Base-by-base conservation (phyloP, 23 tunicate species). In the Pegea sp. region DNA sequence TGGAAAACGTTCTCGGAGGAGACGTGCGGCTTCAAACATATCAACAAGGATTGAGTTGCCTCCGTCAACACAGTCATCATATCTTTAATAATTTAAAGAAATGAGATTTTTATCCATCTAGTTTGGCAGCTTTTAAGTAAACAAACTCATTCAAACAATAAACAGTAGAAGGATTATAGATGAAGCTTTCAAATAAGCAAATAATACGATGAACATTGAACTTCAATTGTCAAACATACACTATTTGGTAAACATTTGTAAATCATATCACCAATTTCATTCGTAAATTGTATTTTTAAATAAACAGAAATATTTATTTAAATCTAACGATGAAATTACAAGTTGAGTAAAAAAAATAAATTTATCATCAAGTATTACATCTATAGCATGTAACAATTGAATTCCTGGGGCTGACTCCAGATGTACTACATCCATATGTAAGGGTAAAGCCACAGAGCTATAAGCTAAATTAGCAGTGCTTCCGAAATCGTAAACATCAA, bases 321-420 rank as follows among this genome's bases (percentile, higher is more conserved):
- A n/a, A n/a, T n/a, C n/a, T n/a, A n/a, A n/a, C n/a, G n/a, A n/a
- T n/a, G n/a, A n/a, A n/a, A n/a, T n/a, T n/a, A n/a, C n/a, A n/a
- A n/a, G n/a, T n/a, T n/a, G n/a, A n/a, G n/a, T n/a, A n/a, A n/a
- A n/a, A n/a, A n/a, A n/a, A n/a, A n/a, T n/a, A n/a, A n/a, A n/a
- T n/a, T n/a, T n/a, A n/a, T n/a, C n/a, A n/a, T n/a, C n/a, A n/a
- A n/a, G n/a, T n/a, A n/a, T n/a, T n/a, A n/a, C n/a, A n/a, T n/a
- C n/a, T n/a, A n/a, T n/a, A n/a, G 70, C 70, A 44, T 72, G 80
- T 24, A 72, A 52, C 26, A 72, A 28, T 57, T 72, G 80, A 24
- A 64, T 44, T 6, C 70, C 70, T 11, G 80, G 80, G 5, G 58
- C 80, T 5, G 60, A 52, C 34, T 72, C 80, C 28, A 60, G 64